Base-by-base conservation (phyloP, 1,140 invertebrate genomes). In the Drosophila hydei region DNA sequence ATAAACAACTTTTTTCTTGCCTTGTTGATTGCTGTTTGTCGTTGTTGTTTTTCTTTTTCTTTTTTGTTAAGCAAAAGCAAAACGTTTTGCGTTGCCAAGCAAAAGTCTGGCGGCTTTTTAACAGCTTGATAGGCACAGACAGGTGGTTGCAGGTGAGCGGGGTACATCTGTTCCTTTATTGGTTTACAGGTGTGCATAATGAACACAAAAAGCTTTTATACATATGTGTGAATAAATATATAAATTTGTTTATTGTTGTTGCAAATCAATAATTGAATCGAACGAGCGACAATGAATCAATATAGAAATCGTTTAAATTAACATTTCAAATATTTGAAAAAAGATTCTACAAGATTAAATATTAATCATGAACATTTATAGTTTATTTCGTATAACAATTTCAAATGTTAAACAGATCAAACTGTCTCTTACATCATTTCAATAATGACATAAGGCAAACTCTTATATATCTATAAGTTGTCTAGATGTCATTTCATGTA, bases 161-260 rank as follows among this genome's bases (percentile, higher is more conserved):
- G 75, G 27, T n/a, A n/a, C 30, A 12, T 8, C 8, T 11, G 30
- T 33, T 33, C 30, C 12, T 33, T 11, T 33, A 33, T 33, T 21
- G 14, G 19, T n/a, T 14, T 23, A 76, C 81, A 85, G 81, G 77
- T 85, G 81, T 81, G 81, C 81, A 64, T 75, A 75, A 79, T 67
- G 48, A 68, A 69, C 42, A 72, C 42, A 48, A 38, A 2, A 27
- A 0, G 25, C 11, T 38, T n/a, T 23, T 19, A 38, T 6, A 36
- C 7, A 36, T 30, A 50, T 19, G 6, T 14, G 36, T 38, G 18
- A 30, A 54, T 55, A 58, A 30, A 33, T 47, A 42, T 40, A 36
- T 16, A 50, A 38, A 33, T 56, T 48, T 72, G 1, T 11, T 47
- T 59, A 48, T 72, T 12, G 16, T 42, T 56, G 55, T 56, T 56